phyloP scores from a whole-genome alignment of 64 coral and sea anemone species.

The Astreopora myriophthalma region DNA sequence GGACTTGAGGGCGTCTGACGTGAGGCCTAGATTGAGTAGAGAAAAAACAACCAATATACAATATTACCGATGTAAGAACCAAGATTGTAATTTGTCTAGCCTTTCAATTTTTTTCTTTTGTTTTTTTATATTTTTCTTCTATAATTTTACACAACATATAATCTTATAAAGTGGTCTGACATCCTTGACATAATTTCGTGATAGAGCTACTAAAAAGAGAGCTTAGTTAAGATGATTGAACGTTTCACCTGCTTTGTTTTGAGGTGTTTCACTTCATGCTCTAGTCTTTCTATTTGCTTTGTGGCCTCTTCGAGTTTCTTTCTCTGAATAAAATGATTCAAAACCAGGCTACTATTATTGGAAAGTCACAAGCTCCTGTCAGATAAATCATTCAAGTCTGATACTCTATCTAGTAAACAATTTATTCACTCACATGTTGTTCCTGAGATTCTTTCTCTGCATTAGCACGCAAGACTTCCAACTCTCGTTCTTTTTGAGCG shows the following conservation, averaged over 20 bases:
- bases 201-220: too few relatives aligned
- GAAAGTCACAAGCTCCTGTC: not conserved
- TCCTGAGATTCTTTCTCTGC: conserved; percentile 53
- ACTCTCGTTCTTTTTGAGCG: conserved; percentile 92
- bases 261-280: not conserved
- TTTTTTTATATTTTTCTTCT: too few relatives aligned
- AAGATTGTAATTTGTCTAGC: too few relatives aligned
- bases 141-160: too few relatives aligned
- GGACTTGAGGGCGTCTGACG: not conserved
- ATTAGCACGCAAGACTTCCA: conserved; percentile 76
- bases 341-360: not conserved
- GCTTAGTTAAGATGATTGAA: too few relatives aligned
- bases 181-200: too few relatives aligned
- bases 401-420: not conserved
- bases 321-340: not conserved
- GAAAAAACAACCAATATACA: not conserved
- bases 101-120: too few relatives aligned
- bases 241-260: not conserved
- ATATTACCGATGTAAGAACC: too few relatives aligned
- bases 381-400: too few relatives aligned
- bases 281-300: conserved; percentile 23
- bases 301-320: conserved; percentile 9
- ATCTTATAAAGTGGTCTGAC: too few relatives aligned
- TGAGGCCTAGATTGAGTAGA: not conserved
- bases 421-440: conserved; percentile 26